These are phyloP conservation scores for Daboia siamensis DNA, from an alignment of 2,113 vertebrate species.

Conservation along the genomic window DNA sequence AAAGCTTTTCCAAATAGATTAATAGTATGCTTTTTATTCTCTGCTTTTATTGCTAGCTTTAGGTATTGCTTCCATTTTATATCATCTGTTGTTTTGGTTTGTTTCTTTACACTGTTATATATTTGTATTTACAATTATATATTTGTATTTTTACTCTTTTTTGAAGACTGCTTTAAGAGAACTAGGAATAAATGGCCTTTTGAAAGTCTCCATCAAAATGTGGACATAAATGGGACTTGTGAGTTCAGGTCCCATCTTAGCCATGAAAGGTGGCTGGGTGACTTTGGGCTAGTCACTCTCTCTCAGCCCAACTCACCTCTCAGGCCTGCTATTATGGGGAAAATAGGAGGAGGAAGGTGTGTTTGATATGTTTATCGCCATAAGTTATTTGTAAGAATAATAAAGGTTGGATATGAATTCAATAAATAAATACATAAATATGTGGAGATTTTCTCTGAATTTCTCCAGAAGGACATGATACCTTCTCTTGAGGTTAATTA, in stretches of 20 bases:
- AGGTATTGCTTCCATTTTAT: background rate
- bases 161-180: background rate
- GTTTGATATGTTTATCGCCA: no score
- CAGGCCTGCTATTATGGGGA: no score
- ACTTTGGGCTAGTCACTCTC: no score
- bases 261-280: no score
- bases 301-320: no score
- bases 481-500: background rate
- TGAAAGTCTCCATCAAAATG: background rate
- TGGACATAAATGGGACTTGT: background rate
- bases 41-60: background rate
- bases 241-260: no score
- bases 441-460: background rate
- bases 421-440: background rate
- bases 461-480: background rate
- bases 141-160: no score
- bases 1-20: background rate
- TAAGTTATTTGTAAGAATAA: no score
- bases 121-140: no score
- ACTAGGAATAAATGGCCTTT: background rate
- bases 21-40: background rate
- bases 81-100: background rate
- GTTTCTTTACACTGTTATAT: no score
- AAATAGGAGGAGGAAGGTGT: no score
- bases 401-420: no score